phyloP scores from a whole-genome alignment of 2,113 vertebrate species.

The Notothenia rossii region DNA sequence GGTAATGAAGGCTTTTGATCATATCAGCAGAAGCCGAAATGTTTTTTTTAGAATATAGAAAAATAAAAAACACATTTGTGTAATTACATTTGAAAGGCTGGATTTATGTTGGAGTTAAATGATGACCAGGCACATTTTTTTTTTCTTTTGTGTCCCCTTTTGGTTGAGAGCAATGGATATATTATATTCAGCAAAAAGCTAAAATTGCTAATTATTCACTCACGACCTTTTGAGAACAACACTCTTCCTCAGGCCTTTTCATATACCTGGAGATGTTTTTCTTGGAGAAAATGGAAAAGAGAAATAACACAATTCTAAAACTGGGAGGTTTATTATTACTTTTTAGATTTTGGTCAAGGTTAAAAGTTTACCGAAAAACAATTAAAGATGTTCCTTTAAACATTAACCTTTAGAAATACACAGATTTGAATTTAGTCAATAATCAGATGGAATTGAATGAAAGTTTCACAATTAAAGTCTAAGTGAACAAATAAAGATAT shows the following conservation, averaged over 20 bases:
- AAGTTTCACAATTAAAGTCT: neutral
- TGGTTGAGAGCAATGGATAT: neutral
- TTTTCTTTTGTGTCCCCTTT: neutral
- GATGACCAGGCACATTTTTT: slow-evolving; percentile 16
- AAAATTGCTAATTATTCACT: slow-evolving; percentile 28
- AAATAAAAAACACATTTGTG: slow-evolving; percentile 32
- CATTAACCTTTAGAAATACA: neutral
- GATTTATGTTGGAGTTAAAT: slow-evolving; percentile 28
- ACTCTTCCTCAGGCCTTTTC: slow-evolving; percentile 5
- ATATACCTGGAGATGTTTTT: neutral
- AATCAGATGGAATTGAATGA: neutral
- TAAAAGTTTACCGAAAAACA: neutral
- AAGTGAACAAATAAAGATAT: neutral
- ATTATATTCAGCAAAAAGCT: slow-evolving; percentile 3
- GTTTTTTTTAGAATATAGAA: slow-evolving; percentile 45
- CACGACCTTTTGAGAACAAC: slow-evolving; percentile 20
- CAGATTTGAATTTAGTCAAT: neutral
- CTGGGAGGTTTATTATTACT: neutral
- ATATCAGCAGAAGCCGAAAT: slow-evolving; percentile 55
- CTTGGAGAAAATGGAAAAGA: neutral
- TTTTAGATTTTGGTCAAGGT: neutral
- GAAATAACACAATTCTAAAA: slow-evolving; percentile 4
- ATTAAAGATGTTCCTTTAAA: neutral
- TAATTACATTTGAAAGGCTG: slow-evolving; percentile 39
- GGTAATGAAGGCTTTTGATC: slow-evolving; percentile 74